Conservation (phyloP, 2,888 invertebrate species). For the Cosmopolites sordidus region DNA sequence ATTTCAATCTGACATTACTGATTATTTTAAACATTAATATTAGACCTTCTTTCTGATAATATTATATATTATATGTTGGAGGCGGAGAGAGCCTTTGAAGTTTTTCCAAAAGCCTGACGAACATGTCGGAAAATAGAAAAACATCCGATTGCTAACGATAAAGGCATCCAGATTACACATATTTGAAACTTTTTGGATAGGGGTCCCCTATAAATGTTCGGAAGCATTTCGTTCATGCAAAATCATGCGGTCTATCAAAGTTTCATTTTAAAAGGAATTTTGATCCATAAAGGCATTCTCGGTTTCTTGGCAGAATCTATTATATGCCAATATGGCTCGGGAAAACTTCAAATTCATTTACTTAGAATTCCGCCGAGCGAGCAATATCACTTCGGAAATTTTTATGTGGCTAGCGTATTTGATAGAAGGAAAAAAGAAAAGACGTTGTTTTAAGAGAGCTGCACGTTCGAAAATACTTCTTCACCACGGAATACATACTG, state of each 20-base stretch:
- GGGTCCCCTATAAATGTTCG: conserved; percentile 20
- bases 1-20: too few species aligned
- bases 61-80: neutral
- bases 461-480: neutral
- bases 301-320: conserved; percentile 35
- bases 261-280: conserved; percentile 42
- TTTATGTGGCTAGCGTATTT: neutral
- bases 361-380: conserved; percentile 28
- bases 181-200: conserved; percentile 18
- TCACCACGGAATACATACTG: neutral
- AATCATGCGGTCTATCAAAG: conserved; percentile 42
- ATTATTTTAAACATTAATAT: neutral
- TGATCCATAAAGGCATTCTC: conserved; percentile 37
- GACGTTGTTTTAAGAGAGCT: neutral
- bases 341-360: conserved; percentile 33
- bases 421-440: neutral
- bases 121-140: conserved; percentile 1
- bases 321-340: conserved; percentile 33
- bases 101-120: neutral
- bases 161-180: conserved; percentile 6
- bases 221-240: conserved; percentile 38
- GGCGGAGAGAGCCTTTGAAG: neutral
- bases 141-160: conserved; percentile 1
- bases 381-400: conserved; percentile 23
- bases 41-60: too few species aligned